phyloP scores from a whole-genome alignment of 2,113 vertebrate species.

The Sardina pilchardus region DNA sequence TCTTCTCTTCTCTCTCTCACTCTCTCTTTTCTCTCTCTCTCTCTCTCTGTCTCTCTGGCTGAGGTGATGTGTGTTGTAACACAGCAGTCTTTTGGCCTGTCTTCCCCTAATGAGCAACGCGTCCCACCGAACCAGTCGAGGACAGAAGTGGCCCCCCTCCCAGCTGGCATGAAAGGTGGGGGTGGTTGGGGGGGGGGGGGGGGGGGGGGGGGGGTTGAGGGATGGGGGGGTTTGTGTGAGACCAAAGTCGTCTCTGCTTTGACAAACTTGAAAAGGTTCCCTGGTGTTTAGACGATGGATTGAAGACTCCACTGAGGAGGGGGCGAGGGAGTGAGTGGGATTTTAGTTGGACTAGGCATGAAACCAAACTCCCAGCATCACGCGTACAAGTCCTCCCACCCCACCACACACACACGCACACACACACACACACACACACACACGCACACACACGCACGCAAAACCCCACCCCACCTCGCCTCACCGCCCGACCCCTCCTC shows the following conservation, averaged over 20 bases:
- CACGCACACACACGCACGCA: conserved; percentile 53
- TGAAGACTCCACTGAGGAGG: conserved; percentile 60
- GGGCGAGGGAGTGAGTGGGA: conserved; percentile 35
- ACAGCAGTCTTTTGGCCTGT: conserved; percentile 60
- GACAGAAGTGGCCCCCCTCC: conserved; percentile 60
- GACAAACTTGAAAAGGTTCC: conserved; percentile 73
- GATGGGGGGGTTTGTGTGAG: conserved; percentile 29
- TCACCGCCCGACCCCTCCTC: neutral
- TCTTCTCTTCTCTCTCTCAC: too few relatives aligned
- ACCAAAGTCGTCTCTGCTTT: conserved; percentile 69
- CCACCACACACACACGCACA: conserved; percentile 56
- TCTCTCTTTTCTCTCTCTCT: conserved; percentile 15
- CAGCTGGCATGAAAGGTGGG: conserved; percentile 37
- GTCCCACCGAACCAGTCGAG: conserved; percentile 59
- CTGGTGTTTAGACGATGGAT: conserved; percentile 59
- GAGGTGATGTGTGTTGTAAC: conserved; percentile 61
- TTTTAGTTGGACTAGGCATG: conserved; percentile 58
- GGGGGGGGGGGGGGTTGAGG: conserved; percentile 49
- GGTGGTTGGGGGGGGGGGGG: conserved; percentile 43
- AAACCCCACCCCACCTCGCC: conserved; percentile 23
- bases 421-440: conserved; percentile 56
- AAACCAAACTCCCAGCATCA: conserved; percentile 58
- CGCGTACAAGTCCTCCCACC: conserved; percentile 55
- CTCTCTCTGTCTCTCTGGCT: conserved; percentile 42
- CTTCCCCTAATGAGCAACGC: conserved; percentile 74